A percentile compares a stretch with the other conserved stretches of the same genome.
phyloP scores from a whole-genome alignment of 2,888 invertebrate species.

The Drosophila ustulata region DNA sequence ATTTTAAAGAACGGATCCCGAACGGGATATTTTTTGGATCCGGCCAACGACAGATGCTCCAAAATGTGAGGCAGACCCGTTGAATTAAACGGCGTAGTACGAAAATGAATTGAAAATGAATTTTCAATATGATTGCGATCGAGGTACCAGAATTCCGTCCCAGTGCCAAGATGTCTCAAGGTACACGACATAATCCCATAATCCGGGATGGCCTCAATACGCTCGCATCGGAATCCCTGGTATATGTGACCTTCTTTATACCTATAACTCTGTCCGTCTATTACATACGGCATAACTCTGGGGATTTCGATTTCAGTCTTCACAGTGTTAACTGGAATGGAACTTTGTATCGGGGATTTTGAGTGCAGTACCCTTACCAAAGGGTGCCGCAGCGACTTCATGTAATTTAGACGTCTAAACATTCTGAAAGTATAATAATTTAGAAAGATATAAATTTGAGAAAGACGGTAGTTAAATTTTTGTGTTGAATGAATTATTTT shows the following conservation, averaged over 20 bases:
- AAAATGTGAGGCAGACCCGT: conserved; percentile 97
- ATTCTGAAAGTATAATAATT: neutral
- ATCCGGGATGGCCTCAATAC: conserved; percentile 90
- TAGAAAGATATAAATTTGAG: neutral
- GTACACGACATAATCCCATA: conserved; percentile 92
- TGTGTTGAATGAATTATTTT: neutral
- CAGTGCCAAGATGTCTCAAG: conserved; percentile 91
- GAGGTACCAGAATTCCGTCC: conserved; percentile 94
- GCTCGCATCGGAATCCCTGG: conserved; percentile 90
- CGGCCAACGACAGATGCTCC: conserved; percentile 96
- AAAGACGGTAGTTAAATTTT: neutral
- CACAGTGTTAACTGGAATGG: neutral
- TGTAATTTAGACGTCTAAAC: neutral
- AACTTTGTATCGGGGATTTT: neutral
- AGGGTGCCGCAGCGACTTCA: neutral
- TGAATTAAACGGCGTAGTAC: conserved; percentile 96
- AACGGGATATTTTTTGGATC: conserved; percentile 94
- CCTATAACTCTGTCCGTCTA: conserved; percentile 66
- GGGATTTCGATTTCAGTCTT: neutral
- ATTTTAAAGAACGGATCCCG: conserved; percentile 98
- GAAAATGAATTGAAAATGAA: conserved; percentile 95
- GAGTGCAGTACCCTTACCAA: neutral
- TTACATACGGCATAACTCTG: conserved; percentile 46
- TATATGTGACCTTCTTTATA: conserved; percentile 83
- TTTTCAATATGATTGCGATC: conserved; percentile 95